Evolutionary conservation across 2,113 vertebrate species (phyloP).

Genomic region (Protobothrops flavoviridis): DNA sequence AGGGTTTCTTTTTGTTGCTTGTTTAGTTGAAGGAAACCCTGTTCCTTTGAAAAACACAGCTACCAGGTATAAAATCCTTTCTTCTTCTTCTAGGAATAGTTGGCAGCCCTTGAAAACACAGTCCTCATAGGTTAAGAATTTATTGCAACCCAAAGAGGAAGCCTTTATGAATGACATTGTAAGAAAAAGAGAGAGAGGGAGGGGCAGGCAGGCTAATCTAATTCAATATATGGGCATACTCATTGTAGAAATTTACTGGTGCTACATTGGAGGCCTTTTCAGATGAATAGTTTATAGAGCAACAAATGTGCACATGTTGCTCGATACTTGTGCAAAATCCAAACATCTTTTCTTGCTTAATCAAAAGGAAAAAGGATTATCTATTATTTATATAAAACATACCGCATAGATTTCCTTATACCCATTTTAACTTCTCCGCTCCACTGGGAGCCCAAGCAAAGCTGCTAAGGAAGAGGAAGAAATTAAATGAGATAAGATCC

Average conservation of each 20-base stretch:
- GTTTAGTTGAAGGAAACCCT: not conserved
- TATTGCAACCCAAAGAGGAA: conserved; percentile 44
- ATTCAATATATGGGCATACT: not conserved
- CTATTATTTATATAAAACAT: not conserved
- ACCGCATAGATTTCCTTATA: not conserved
- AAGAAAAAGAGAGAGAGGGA: not conserved
- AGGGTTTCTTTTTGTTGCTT: conserved; percentile 25
- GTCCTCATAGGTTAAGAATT: conserved; percentile 34
- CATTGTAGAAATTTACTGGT: not conserved
- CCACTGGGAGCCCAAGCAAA: not conserved
- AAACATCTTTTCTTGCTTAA: not conserved
- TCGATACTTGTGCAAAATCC: not conserved
- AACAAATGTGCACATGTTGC: not conserved
- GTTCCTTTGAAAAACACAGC: conserved; percentile 48
- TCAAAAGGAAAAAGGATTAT: not conserved
- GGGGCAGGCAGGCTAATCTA: too few species aligned
- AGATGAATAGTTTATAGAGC: not conserved
- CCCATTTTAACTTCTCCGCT: not conserved
- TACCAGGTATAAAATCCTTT: conserved; percentile 43
- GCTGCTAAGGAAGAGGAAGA: not conserved
- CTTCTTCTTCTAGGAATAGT: conserved; percentile 47
- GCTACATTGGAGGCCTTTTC: not conserved
- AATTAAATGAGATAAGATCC: not conserved
- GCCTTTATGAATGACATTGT: conserved; percentile 35
- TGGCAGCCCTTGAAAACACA: conserved; percentile 64